Conservation (phyloP, 2,113 vertebrate genomes). For the Muscicapa adusta region DNA sequence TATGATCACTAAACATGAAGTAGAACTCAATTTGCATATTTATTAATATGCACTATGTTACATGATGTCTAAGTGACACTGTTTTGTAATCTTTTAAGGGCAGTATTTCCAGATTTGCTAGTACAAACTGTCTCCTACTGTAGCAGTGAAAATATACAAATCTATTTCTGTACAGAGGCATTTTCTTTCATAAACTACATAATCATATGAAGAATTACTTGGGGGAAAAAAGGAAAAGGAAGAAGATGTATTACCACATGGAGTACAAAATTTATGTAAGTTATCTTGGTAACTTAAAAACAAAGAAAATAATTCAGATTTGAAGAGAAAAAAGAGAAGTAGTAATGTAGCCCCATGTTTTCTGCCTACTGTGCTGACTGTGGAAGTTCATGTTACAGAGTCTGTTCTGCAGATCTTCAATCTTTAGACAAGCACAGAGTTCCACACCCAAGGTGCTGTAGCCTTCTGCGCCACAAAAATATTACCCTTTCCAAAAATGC, state of each 20-base stretch:
- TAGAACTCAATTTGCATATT: not conserved
- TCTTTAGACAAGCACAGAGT: not conserved
- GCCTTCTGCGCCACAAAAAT: not conserved
- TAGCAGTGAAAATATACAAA: not conserved
- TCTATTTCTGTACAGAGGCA: not conserved
- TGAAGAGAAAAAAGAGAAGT: not conserved
- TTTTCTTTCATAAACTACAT: not conserved
- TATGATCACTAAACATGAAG: not conserved
- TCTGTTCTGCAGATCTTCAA: not conserved
- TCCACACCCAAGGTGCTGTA: not conserved
- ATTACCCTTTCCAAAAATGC: not conserved
- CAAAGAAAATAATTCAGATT: not conserved
- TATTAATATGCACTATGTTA: not conserved
- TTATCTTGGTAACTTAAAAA: not conserved
- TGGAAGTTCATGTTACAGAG: not conserved
- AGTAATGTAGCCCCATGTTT: fast-evolving
- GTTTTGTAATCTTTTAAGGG: not conserved
- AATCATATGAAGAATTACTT: not conserved
- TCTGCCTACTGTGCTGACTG: not conserved
- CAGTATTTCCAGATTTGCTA: not conserved
- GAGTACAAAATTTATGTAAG: not conserved
- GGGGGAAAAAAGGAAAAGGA: no score
- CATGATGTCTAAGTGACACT: not conserved
- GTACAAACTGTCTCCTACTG: not conserved
- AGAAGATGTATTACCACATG: not conserved